A percentile compares a stretch with the other conserved stretches of the same genome.
Conservation (phyloP, 2,797 vertebrate species). For the Trematomus bernacchii region DNA sequence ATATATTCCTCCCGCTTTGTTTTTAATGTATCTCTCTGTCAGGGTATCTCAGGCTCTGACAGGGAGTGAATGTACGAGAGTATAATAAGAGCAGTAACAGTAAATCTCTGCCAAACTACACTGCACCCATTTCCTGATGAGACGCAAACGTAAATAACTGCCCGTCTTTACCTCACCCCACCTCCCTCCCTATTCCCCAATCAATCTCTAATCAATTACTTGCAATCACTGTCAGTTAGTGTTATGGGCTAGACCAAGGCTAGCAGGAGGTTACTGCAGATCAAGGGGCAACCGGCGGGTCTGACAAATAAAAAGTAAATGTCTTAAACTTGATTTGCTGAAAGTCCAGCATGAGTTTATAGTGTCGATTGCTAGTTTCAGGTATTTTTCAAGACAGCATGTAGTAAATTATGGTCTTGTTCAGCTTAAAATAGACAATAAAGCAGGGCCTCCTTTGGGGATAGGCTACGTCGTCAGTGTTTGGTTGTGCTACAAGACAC, state of each 20-base stretch:
- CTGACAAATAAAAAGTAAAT: too few species aligned
- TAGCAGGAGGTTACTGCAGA: slow-evolving; percentile 13
- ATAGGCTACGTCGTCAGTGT: too few species aligned
- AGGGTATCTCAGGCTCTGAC: slow-evolving; percentile 54
- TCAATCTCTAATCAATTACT: slow-evolving; percentile 71
- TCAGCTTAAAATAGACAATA: too few species aligned
- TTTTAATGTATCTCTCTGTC: slow-evolving; percentile 61
- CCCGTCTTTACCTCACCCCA: slow-evolving; percentile 10
- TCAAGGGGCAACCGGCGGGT: too few species aligned
- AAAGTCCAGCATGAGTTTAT: too few species aligned
- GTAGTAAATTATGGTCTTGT: too few species aligned
- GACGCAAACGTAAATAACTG: slow-evolving; percentile 60
- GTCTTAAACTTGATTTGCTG: too few species aligned
- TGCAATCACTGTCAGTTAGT: slow-evolving; percentile 48
- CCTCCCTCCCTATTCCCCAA: slow-evolving; percentile 36
- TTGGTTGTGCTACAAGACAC: too few species aligned
- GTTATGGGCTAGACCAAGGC: slow-evolving; percentile 14
- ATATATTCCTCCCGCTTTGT: slow-evolving; percentile 59
- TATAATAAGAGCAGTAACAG: slow-evolving; percentile 48
- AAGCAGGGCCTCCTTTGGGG: too few species aligned
- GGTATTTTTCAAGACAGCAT: too few species aligned
- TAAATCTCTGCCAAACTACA: slow-evolving; percentile 64
- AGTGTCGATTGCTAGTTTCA: too few species aligned
- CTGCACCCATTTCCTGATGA: slow-evolving; percentile 62
- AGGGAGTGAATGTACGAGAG: slow-evolving; percentile 47